These are phyloP conservation scores for Neoascia interrupta DNA, from an alignment of 2,888 invertebrate species.

Conservation along the genomic window DNA sequence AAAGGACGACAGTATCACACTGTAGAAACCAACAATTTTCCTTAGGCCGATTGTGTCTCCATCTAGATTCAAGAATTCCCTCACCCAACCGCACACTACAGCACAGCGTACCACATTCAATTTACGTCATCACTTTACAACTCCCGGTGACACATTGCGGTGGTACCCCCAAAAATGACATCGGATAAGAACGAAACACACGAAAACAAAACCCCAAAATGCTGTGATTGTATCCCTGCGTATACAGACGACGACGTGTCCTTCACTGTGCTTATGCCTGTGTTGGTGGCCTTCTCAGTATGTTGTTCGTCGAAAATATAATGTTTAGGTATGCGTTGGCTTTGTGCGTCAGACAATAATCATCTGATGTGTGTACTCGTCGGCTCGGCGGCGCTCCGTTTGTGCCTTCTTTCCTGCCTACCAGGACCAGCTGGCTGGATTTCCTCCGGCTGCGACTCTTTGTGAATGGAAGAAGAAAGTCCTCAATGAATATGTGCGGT, in stretches of 20 bases:
- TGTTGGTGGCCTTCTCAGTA: too few relatives aligned
- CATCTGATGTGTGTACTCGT: conserved; percentile 11
- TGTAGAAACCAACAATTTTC: too few relatives aligned
- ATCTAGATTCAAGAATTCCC: background rate
- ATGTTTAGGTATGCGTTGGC: background rate
- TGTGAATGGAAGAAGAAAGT: conserved; percentile 31
- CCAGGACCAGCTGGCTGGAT: too few relatives aligned
- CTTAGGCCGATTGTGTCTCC: too few relatives aligned
- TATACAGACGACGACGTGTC: too few relatives aligned
- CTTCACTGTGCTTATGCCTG: too few relatives aligned
- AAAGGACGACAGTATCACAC: too few relatives aligned
- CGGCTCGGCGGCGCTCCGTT: background rate
- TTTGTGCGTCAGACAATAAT: conserved; percentile 35
- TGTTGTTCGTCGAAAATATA: too few relatives aligned
- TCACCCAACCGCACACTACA: conserved; percentile 21
- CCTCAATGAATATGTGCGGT: too few relatives aligned
- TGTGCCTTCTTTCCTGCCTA: too few relatives aligned
- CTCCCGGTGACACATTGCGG: conserved; percentile 41
- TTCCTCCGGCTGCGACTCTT: too few relatives aligned
- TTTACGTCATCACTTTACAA: conserved; percentile 55
- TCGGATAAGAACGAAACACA: conserved; percentile 12
- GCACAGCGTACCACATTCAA: conserved; percentile 21
- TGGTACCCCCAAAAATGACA: conserved; percentile 29
- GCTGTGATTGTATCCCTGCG: background rate
- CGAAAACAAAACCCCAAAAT: background rate